Evolutionary conservation across 2,888 invertebrate species (phyloP).

Genomic region (Graphium colonna): DNA sequence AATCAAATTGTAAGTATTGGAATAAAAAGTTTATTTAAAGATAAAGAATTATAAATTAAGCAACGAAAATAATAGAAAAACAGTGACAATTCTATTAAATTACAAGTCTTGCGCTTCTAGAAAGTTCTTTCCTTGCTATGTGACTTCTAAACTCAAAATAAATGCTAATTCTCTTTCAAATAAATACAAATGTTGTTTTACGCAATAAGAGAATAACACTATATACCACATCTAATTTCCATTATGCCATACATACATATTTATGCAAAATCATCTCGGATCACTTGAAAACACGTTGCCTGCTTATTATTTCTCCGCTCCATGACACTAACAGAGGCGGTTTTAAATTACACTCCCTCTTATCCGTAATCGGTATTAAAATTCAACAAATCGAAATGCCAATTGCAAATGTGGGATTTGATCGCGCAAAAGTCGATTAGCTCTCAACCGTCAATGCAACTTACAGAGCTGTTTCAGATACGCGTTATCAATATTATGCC

Average conservation of each 20-base stretch:
- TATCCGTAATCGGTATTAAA: slow-evolving; percentile 1
- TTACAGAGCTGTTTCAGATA: slow-evolving; percentile 4
- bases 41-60: too few species aligned
- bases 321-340: background rate
- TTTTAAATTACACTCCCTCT: background rate
- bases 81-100: too few species aligned
- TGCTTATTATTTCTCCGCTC: background rate
- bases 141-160: too few species aligned
- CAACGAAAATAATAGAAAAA: too few species aligned
- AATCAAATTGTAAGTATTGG: too few species aligned
- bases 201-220: too few species aligned
- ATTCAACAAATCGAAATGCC: slow-evolving; percentile 5
- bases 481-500: slow-evolving; percentile 5
- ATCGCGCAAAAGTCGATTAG: slow-evolving; percentile 2
- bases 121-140: too few species aligned
- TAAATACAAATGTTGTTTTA: too few species aligned
- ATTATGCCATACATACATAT: background rate
- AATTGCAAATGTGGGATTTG: background rate
- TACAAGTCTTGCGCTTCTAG: too few species aligned
- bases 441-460: background rate
- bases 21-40: too few species aligned
- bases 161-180: too few species aligned
- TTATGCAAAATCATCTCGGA: background rate
- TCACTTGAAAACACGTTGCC: background rate
- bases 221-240: background rate